These are phyloP conservation scores for Tipula vernalis DNA, from an alignment of 2,888 invertebrate genomes.

Conservation along the genomic window DNA sequence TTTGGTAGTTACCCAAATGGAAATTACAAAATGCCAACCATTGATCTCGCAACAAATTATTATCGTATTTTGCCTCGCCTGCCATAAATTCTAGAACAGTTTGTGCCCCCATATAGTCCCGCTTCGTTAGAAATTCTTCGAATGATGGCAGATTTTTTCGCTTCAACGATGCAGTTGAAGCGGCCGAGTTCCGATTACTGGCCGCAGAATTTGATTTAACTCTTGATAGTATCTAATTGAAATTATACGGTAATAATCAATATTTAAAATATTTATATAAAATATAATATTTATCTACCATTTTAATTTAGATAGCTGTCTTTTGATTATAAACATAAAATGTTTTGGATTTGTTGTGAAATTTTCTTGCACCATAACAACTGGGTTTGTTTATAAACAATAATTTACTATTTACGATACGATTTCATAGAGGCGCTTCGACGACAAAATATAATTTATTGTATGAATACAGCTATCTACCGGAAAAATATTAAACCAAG, in stretches of 20 bases:
- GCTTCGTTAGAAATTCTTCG: slow-evolving; percentile 75
- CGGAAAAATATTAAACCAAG: no score
- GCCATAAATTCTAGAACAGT: slow-evolving; percentile 61
- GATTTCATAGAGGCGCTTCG: no score
- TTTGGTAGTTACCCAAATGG: slow-evolving; percentile 87
- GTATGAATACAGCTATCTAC: no score
- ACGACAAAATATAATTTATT: no score
- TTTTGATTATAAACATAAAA: no score
- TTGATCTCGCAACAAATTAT: slow-evolving; percentile 41
- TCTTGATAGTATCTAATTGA: slow-evolving; percentile 60
- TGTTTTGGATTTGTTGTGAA: neutral
- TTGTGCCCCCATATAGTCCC: slow-evolving; percentile 91
- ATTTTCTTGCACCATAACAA: neutral
- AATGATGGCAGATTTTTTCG: slow-evolving; percentile 59
- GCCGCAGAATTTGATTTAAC: slow-evolving; percentile 60
- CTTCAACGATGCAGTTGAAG: slow-evolving; percentile 19
- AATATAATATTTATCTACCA: neutral
- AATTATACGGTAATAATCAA: neutral
- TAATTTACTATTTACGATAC: neutral
- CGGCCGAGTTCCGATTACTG: slow-evolving; percentile 24
- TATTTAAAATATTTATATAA: neutral
- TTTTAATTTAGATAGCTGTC: neutral
- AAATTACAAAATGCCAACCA: slow-evolving; percentile 96
- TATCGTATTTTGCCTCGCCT: slow-evolving; percentile 23
- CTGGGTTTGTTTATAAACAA: neutral